phyloP scores from a whole-genome alignment of 2,888 invertebrate genomes.

The Mythimna loreyi region DNA sequence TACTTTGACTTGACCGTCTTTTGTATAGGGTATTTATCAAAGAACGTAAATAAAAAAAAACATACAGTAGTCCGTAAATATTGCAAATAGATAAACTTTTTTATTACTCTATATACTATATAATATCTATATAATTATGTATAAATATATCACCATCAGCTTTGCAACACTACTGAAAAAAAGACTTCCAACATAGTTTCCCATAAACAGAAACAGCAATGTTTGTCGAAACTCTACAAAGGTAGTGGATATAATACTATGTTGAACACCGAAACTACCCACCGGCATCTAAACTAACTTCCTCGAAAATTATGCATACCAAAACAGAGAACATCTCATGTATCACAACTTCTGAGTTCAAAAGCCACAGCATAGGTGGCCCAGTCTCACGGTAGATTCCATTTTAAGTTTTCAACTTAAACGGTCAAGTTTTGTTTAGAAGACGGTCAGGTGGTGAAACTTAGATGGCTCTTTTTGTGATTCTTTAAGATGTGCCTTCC shows the following conservation, averaged over 20 bases:
- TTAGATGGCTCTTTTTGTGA: not conserved
- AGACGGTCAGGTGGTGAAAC: not conserved
- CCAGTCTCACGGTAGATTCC: constrained; percentile 27
- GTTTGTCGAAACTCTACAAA: constrained; percentile 26
- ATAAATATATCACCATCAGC: no score
- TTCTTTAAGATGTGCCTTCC: no score
- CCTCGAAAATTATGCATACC: constrained; percentile 54
- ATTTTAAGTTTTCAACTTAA: constrained; percentile 26
- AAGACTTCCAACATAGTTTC: constrained; percentile 16
- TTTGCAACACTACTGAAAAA: constrained; percentile 15
- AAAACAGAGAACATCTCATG: constrained; percentile 51
- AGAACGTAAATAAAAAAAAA: no score
- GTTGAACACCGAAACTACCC: constrained; percentile 34
- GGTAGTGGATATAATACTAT: constrained; percentile 21
- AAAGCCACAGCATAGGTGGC: constrained; percentile 33
- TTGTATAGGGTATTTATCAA: no score
- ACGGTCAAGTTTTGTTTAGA: constrained; percentile 12
- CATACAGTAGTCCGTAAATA: no score
- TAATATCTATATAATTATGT: no score
- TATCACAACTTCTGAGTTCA: constrained; percentile 35
- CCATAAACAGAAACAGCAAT: constrained; percentile 23
- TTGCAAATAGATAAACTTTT: no score
- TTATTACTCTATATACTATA: no score
- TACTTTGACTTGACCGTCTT: no score
- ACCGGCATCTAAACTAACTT: constrained; percentile 45